Base-by-base conservation (phyloP, 2,888 invertebrate species). In the Ophion slaviceki region DNA sequence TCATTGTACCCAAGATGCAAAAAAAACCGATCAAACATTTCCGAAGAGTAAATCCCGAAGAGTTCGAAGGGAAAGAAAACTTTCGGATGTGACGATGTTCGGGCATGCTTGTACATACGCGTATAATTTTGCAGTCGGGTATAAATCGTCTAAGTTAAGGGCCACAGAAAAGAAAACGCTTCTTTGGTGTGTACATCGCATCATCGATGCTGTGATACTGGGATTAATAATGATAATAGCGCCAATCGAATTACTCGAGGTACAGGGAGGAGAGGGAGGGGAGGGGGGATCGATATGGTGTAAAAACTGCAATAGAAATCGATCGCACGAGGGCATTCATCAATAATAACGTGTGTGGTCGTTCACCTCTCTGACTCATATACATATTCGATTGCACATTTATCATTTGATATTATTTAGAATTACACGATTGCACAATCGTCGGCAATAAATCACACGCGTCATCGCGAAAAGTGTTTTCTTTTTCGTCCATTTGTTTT, bases 181-280 rank as follows among this genome's bases (percentile, higher is more conserved):
- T 85, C 82, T 76, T 66, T 76, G 84, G 74, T 74, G 68, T 47
- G 45, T 24, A n/a, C 71, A 66, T 40, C 75, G 68, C 57, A 85
- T 82, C 81, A 70, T 82, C 45, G 82, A 78, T 57, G 85, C 85
- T 85, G 85, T 85, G 85, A 85, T 85, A 85, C 82, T 78, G 82
- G 79, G 79, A 71, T 70, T 85, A 76, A 85, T 76, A 81, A 75
- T 76, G 45, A 67, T 75, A 71, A 28, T 40, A 45, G 62, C 74
- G 14, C n/a, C 64, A 24, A 76, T 28, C 28, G 53, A 71, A 17
- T 57, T 17, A 17, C 53, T 17, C 14, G 53, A 3, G 14, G 53
- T 17, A 53, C 17, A 53, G 17, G 5, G 14, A 14, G 53, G 5
- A 3, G 53, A 1, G 3, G 47, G 14, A 11, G 11, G 10, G 10